phyloP scores from a whole-genome alignment of 1,140 invertebrate species.

The Meloidogyne hapla region DNA sequence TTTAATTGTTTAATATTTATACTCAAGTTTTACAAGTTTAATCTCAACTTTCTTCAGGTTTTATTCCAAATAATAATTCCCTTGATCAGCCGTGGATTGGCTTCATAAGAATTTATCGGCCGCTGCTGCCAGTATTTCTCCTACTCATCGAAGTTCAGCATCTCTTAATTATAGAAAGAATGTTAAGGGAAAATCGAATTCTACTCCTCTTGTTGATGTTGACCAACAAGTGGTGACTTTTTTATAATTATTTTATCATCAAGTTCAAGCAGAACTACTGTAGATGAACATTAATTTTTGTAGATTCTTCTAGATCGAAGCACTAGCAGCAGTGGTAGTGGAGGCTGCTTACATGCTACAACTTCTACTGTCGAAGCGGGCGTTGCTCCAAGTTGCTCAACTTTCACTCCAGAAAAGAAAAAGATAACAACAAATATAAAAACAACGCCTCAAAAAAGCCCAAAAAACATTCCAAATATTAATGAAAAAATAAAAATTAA shows the following conservation, averaged over 20 bases:
- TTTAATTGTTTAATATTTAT: background rate
- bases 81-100: conserved; percentile 21
- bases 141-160: conserved; percentile 1
- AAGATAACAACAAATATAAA: background rate
- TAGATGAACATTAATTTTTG: background rate
- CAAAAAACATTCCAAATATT: background rate
- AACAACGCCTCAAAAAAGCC: background rate
- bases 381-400: background rate
- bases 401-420: background rate
- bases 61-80: background rate
- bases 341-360: background rate
- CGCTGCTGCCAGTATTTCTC: conserved; percentile 15
- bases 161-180: background rate
- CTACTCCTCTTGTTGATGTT: conserved; percentile 19
- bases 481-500: background rate
- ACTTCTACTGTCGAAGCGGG: conserved; percentile 19
- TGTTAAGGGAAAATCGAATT: conserved; percentile 7
- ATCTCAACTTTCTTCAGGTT: background rate
- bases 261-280: background rate
- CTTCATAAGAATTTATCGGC: conserved; percentile 21
- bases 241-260: background rate
- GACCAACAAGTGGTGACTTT: conserved; percentile 11
- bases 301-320: conserved; percentile 21
- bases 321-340: conserved; percentile 23
- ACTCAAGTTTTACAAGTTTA: background rate